Percentiles rank a stretch among this genome's conserved stretches.
These are phyloP conservation scores for Drosophila borealis DNA, from an alignment of 2,888 invertebrate species.

Conservation along the genomic window DNA sequence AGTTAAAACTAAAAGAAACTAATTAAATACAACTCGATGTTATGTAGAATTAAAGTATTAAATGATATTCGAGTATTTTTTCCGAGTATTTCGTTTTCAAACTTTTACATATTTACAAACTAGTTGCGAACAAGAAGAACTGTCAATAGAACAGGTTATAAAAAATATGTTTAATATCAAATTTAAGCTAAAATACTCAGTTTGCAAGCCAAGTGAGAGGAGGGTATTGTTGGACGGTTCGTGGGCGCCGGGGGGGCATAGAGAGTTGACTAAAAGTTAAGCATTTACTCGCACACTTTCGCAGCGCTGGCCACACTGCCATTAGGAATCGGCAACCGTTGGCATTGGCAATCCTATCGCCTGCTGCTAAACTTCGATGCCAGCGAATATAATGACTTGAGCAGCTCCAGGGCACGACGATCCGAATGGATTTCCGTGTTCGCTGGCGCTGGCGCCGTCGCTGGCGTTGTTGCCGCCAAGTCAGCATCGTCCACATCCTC, in stretches of 20 bases:
- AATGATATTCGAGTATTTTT: constrained; percentile 39
- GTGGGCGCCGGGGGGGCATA: constrained; percentile 24
- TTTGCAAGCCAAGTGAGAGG: constrained; percentile 5
- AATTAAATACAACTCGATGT: constrained; percentile 69
- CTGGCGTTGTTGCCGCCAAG: constrained; percentile 50
- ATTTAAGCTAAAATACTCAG: constrained; percentile 29
- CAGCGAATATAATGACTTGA: constrained; percentile 93
- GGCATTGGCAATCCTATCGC: constrained; percentile 79
- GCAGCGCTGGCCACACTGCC: constrained; percentile 56
- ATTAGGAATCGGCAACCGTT: constrained; percentile 71
- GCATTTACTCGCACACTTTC: constrained; percentile 59
- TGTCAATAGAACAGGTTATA: constrained; percentile 13
- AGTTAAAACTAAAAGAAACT: constrained; percentile 65
- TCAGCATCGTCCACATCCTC: constrained; percentile 79
- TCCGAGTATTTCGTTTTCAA: constrained; percentile 59
- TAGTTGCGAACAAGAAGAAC: constrained; percentile 52
- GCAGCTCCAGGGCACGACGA: constrained; percentile 91
- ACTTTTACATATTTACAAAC: constrained; percentile 74
- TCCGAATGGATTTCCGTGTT: constrained; percentile 86
- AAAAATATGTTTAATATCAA: constrained; percentile 9
- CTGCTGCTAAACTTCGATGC: constrained; percentile 92
- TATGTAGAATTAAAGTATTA: constrained; percentile 24
- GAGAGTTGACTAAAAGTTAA: constrained; percentile 79
- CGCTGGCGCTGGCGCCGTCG: constrained; percentile 52
- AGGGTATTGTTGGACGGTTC: neutral